These are phyloP conservation scores for Psammodynastes pulverulentus DNA, from an alignment of 2,113 vertebrate genomes.

Conservation along the genomic window DNA sequence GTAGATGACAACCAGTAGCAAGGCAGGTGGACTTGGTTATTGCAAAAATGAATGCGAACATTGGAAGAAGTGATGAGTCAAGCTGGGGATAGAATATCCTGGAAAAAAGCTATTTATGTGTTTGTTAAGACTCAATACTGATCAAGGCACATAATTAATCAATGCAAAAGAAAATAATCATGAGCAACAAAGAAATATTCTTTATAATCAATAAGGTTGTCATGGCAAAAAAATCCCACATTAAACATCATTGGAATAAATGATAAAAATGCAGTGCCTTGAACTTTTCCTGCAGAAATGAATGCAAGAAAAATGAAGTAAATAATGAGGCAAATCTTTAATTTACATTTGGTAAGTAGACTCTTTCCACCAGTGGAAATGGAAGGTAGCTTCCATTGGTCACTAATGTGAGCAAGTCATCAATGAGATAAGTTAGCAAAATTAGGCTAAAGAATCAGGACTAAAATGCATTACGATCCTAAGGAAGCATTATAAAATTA, in stretches of 20 bases:
- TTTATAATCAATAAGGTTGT: background rate
- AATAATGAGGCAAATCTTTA: background rate
- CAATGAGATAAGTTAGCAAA: background rate
- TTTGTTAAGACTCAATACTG: background rate
- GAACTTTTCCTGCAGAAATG: background rate
- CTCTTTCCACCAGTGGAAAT: background rate
- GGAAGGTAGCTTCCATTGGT: background rate
- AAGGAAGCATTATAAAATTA: background rate
- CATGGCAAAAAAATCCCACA: background rate
- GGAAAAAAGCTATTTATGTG: background rate
- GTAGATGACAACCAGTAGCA: background rate
- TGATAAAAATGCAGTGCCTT: background rate
- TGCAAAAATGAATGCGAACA: background rate
- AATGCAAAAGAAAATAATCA: background rate
- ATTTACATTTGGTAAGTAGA: background rate
- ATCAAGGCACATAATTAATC: background rate
- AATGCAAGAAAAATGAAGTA: background rate
- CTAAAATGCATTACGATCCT: background rate
- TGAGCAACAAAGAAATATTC: background rate
- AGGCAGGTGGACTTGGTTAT: background rate
- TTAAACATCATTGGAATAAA: background rate
- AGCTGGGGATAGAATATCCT: background rate
- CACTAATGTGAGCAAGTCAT: background rate
- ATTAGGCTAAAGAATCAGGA: background rate
- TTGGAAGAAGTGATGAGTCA: background rate